Conservation (phyloP, 1,140 invertebrate genomes). For the Sipha flava region DNA sequence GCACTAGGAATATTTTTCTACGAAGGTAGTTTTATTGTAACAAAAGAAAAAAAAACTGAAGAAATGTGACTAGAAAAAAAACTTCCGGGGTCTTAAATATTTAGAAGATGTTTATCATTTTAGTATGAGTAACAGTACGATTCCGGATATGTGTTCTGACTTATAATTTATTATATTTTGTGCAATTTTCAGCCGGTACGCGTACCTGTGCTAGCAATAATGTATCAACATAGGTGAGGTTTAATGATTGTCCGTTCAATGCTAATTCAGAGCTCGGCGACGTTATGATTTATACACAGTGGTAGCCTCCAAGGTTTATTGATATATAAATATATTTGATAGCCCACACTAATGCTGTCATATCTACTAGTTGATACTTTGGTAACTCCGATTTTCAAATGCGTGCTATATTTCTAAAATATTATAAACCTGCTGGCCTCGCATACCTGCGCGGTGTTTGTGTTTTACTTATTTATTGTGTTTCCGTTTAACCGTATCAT, state of each 20-base stretch:
- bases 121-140: no score
- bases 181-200: neutral
- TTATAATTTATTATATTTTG: neutral
- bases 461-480: neutral
- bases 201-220: neutral
- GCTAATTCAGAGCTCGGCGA: neutral
- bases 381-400: neutral
- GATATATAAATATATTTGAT: neutral
- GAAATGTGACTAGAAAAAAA: neutral
- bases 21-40: no score
- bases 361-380: neutral
- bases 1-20: no score
- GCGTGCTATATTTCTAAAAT: neutral
- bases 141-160: neutral
- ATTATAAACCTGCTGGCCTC: neutral
- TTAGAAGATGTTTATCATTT: neutral
- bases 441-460: neutral
- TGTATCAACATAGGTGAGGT: neutral
- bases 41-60: neutral
- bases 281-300: neutral
- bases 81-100: neutral
- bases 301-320: constrained; percentile 2
- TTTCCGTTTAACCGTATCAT: neutral
- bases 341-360: no score
- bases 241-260: neutral